Percentiles rank a stretch among this genome's conserved stretches.
Conservation (phyloP, 30 jellyfish, hydroid and myxozoan species). For the Turritopsis rubra region DNA sequence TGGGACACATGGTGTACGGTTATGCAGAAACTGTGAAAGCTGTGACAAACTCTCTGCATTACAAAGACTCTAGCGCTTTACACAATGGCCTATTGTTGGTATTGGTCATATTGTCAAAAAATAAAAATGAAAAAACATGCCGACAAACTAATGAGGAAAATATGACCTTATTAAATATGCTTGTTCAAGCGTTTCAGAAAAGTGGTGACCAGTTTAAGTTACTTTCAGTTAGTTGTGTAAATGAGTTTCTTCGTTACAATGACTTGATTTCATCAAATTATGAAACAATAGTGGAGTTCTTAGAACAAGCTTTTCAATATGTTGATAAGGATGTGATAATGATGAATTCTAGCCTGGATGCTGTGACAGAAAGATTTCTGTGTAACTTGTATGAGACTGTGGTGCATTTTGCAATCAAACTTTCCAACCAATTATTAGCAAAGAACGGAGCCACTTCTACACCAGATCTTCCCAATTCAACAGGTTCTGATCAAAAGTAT, state of each 20-base stretch:
- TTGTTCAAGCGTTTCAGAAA: neutral
- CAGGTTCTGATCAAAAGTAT: neutral
- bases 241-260: neutral
- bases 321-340: neutral
- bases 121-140: neutral
- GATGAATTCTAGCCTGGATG: neutral
- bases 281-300: slow-evolving; percentile 10
- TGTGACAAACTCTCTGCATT: neutral
- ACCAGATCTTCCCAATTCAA: neutral
- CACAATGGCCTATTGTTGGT: slow-evolving; percentile 1
- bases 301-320: neutral
- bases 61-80: neutral
- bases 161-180: neutral
- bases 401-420: neutral
- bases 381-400: neutral
- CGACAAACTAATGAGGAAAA: neutral
- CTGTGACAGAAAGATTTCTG: neutral
- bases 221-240: slow-evolving; percentile 22
- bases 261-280: neutral
- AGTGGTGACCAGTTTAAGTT: neutral
- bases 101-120: neutral
- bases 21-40: slow-evolving; percentile 43
- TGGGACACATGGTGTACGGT: slow-evolving; percentile 71
- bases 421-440: neutral
- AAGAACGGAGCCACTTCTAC: neutral